A percentile compares a stretch with the other conserved stretches of the same genome.
These are phyloP conservation scores for Eupithecia abbreviata DNA, from an alignment of 2,888 invertebrate genomes.

Conservation along the genomic window DNA sequence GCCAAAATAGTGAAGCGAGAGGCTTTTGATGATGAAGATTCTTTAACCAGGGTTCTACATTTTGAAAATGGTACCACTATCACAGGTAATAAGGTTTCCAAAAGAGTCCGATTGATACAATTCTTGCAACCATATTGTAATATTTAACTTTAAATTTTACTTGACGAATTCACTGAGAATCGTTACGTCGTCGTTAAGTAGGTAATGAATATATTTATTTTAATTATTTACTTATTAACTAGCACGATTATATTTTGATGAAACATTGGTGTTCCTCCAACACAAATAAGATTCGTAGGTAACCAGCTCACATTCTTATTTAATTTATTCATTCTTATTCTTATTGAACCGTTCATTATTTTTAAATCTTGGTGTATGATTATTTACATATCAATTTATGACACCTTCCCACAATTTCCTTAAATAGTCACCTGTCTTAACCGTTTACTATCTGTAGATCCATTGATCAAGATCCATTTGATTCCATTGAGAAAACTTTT, in stretches of 20 bases:
- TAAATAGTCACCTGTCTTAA: neutral
- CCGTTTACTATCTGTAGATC: no score
- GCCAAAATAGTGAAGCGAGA: constrained; percentile 53
- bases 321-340: neutral
- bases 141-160: no score
- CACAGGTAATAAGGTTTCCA: constrained; percentile 54
- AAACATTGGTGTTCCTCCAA: neutral
- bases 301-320: neutral
- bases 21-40: constrained; percentile 34
- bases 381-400: neutral
- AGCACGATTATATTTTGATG: no score
- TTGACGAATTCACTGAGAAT: no score
- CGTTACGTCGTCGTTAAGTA: no score
- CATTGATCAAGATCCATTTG: no score
- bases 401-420: neutral
- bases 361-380: neutral
- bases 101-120: constrained; percentile 12
- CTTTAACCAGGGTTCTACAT: constrained; percentile 31
- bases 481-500: no score
- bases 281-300: neutral
- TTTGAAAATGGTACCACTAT: constrained; percentile 50
- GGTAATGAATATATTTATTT: no score
- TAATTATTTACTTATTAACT: no score
- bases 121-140: no score
- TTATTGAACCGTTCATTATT: neutral